Base-by-base conservation (phyloP, 2,888 invertebrate species). In the Camptogramma bilineatum region DNA sequence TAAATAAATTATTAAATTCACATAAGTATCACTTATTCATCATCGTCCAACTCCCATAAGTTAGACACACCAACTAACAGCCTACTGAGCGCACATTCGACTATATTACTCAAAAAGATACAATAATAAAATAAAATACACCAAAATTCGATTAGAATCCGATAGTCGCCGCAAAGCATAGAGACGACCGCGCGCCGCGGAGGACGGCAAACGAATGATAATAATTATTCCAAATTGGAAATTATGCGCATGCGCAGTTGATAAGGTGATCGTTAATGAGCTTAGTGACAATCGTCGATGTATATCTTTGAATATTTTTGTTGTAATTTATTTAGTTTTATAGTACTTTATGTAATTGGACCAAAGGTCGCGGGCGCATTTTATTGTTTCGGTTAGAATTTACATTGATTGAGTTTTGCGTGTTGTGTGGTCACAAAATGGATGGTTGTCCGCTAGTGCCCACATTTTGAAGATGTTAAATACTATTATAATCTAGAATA, bases 101-200 rank as follows among this genome's bases (percentile, higher is more conserved):
- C 73, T 0, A 91, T 86, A 78, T 81, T 87, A 66, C 84, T 85
- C 16, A 90, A 66, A 71, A 91, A 88, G 57, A 90, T 81, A 68
- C 86, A 88, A 47, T 91, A 91, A 63, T 88, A 91, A 55, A 90
- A 81, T 16, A 91, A 62, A 1, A 90, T 80, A 55, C 82, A 87
- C 71, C 83, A 86, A 39, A 83, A 78, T 62, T 89, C 87, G 58
- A 91, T 87, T n/a, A 90, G 46, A 4, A 84, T 66, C 31, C 86
- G 81, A 4, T 85, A 71, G 65, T 91, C 78, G n/a, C 71, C 77
- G 48, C 75, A 69, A 39, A 74, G 73, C 83, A 86, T 85, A 73
- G 51, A 66, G 60, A 76, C 86, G 86, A 76, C 79, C 79, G 77
- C 64, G 9, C 80, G 73, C 74, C 66, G 69, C 81, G 81, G 72